A percentile compares a stretch with the other conserved stretches of the same genome.
Conservation (phyloP, 2,113 vertebrate species). For the Bubalus kerabau region DNA sequence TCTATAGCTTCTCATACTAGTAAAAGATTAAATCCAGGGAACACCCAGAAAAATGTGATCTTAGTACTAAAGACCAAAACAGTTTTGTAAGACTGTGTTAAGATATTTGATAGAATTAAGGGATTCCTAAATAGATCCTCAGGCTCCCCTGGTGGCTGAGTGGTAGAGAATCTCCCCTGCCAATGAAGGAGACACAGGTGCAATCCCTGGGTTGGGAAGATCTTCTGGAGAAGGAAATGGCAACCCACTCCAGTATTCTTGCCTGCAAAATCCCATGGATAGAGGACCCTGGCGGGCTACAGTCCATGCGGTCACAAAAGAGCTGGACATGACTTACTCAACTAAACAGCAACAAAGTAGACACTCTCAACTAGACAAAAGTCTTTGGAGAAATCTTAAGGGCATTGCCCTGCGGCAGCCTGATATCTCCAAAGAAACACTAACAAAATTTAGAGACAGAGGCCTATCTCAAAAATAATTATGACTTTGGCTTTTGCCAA, state of each 20-base stretch:
- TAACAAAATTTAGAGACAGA: background rate
- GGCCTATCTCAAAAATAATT: background rate
- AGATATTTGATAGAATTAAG: background rate
- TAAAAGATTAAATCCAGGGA: background rate
- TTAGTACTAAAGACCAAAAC: background rate
- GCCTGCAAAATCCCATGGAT: background rate
- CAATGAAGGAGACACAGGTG: background rate
- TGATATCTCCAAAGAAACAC: background rate
- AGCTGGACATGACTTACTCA: background rate
- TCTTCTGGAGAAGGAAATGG: background rate
- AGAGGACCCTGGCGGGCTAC: background rate
- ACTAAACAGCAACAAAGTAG: background rate
- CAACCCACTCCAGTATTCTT: background rate
- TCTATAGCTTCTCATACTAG: background rate
- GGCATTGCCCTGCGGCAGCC: background rate
- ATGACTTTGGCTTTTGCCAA: background rate
- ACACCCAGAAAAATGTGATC: background rate
- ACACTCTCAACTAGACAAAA: background rate
- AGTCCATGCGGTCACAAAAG: background rate
- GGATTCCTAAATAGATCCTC: background rate
- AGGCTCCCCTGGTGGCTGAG: background rate
- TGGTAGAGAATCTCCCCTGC: background rate
- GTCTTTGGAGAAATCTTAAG: background rate
- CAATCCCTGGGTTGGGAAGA: background rate
- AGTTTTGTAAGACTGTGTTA: background rate